These are phyloP conservation scores for Alcis repandata DNA, from an alignment of 2,888 invertebrate genomes.

Conservation along the genomic window DNA sequence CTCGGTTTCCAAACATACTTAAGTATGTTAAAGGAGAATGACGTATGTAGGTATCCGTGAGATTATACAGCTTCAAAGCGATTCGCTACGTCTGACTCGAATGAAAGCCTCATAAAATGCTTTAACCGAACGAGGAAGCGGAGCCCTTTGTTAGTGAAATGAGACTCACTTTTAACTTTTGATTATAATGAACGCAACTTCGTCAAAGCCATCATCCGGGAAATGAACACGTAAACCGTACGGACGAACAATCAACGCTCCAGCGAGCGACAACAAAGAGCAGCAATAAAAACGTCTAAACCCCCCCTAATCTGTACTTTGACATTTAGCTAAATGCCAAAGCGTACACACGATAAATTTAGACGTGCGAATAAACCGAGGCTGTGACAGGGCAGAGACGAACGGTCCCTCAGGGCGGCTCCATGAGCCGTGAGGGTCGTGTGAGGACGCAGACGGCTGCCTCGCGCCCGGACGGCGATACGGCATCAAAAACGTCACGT, in stretches of 20 bases:
- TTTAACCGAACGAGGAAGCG: background rate
- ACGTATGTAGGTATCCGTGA: background rate
- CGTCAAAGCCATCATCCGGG: background rate
- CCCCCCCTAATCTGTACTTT: conserved; percentile 36
- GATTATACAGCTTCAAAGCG: conserved; percentile 1
- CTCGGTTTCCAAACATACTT: conserved; percentile 6
- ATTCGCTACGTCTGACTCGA: background rate
- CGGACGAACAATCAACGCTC: conserved; percentile 27
- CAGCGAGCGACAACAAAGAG: conserved; percentile 30
- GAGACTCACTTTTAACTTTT: background rate
- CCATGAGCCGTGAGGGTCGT: conserved; percentile 56
- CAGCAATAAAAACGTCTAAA: conserved; percentile 29
- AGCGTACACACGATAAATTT: conserved; percentile 51
- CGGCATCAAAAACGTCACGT: conserved; percentile 26
- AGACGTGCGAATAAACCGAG: conserved; percentile 50
- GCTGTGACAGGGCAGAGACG: conserved; percentile 63
- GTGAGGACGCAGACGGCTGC: conserved; percentile 53
- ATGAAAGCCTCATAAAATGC: conserved; percentile 12
- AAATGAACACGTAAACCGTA: conserved; percentile 10
- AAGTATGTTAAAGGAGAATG: conserved; percentile 1
- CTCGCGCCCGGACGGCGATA: conserved; percentile 37
- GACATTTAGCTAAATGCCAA: conserved; percentile 44
- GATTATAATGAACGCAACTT: conserved; percentile 3
- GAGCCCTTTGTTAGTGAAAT: background rate
- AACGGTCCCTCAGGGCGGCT: conserved; percentile 60